Evolutionary conservation across 1,140 invertebrate species (phyloP).

Genomic region (Hypsibius dujardini): DNA sequence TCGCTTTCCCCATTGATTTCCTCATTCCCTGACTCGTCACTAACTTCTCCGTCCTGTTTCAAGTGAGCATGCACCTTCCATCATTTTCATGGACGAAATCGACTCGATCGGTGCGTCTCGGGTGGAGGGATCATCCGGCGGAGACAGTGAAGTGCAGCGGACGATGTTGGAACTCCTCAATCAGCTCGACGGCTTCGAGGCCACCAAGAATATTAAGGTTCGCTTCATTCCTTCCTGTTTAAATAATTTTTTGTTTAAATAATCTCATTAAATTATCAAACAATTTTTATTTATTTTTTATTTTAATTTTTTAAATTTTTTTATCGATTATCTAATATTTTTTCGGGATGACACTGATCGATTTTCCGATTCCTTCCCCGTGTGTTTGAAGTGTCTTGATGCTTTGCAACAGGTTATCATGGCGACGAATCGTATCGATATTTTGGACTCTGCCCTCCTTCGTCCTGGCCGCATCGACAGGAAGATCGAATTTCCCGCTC

Average conservation of each 20-base stretch:
- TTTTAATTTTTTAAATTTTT: too few relatives aligned
- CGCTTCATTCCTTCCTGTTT: neutral
- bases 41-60: slow-evolving; percentile 22
- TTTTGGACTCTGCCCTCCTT: slow-evolving; percentile 85
- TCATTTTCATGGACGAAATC: slow-evolving; percentile 99
- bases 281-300: too few relatives aligned
- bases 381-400: neutral
- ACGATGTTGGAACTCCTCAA: slow-evolving; percentile 98
- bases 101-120: slow-evolving; percentile 98
- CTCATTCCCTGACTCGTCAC: too few relatives aligned
- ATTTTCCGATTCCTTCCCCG: neutral
- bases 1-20: too few relatives aligned
- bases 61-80: slow-evolving; percentile 94
- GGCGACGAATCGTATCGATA: slow-evolving; percentile 98
- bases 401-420: slow-evolving; percentile 55
- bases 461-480: slow-evolving; percentile 94
- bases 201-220: slow-evolving; percentile 98
- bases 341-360: too few relatives aligned
- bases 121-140: slow-evolving; percentile 90
- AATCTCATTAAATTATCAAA: too few relatives aligned
- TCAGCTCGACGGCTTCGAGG: slow-evolving; percentile 97
- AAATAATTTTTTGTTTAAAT: too few relatives aligned
- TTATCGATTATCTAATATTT: too few relatives aligned
- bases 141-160: slow-evolving; percentile 98
- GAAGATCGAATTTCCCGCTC: slow-evolving; percentile 98